phyloP scores from a whole-genome alignment of 2,797 vertebrate genomes.

The Chloroceryle inda region DNA sequence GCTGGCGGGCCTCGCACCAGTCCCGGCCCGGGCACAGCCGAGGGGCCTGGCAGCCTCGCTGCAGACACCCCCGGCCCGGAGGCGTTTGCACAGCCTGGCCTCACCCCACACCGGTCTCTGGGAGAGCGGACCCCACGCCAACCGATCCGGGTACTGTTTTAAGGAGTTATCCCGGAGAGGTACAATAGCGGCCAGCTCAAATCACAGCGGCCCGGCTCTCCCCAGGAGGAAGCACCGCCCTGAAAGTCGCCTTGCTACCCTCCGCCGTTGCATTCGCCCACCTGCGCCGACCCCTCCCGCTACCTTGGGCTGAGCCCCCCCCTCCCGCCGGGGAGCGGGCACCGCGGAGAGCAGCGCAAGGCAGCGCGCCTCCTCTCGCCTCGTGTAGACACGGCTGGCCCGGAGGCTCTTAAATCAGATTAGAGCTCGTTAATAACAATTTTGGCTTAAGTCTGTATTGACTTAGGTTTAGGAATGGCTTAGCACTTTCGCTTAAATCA shows the following conservation, averaged over 20 bases:
- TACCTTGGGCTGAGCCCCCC: not conserved
- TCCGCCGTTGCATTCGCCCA: not conserved
- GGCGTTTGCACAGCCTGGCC: not conserved
- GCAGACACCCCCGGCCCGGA: not conserved
- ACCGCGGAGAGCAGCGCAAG: not conserved
- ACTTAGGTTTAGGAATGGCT: slow-evolving; percentile 72
- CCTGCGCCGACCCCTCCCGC: not conserved
- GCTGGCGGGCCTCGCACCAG: not conserved
- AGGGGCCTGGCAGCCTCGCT: not conserved
- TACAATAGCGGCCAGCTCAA: not conserved
- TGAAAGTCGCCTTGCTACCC: not conserved
- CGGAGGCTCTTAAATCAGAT: slow-evolving; percentile 61
- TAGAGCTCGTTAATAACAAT: slow-evolving; percentile 68
- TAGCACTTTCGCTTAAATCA: slow-evolving; percentile 69
- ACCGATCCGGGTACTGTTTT: not conserved
- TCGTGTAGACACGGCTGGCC: slow-evolving; percentile 7
- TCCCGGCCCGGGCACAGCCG: not conserved
- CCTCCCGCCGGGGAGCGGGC: not conserved
- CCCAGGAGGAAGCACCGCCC: not conserved
- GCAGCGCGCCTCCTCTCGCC: not conserved
- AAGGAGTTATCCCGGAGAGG: not conserved
- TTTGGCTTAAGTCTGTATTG: slow-evolving; percentile 74
- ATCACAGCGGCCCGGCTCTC: not conserved
- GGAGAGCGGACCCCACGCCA: not conserved
- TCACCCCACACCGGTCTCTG: not conserved